Base-by-base conservation (phyloP, 2,797 vertebrate species). In the Parauchenoglanis ngamensis region DNA sequence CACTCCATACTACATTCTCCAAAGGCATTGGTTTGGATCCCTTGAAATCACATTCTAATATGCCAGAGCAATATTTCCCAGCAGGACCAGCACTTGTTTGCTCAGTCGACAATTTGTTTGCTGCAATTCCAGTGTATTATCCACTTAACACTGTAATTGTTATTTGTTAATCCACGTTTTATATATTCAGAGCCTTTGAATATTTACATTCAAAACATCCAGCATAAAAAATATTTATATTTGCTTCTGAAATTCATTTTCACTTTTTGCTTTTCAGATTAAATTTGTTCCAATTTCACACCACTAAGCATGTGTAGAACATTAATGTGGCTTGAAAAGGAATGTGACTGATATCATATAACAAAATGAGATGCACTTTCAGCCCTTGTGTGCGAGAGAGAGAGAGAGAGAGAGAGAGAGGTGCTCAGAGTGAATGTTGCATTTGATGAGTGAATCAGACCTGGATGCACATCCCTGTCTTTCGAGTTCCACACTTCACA, bases 371-470 rank as follows among this genome's bases (percentile, higher is more conserved):
- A 78, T 56, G n/a, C 17, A 54, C n/a, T 31, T 54, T 54, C 15
- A 56, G 6, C 25, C 12, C 25, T 65, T 8, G 7, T 3, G 4
- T 15, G 59, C 7, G 52, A 11, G 28, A 72, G 80, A 76, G 86
- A 61, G 35, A 63, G 3, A 25, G 28, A 80, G 82, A 52, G 3
- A 78, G 67, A 0, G 31, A 8, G 84, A 44, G 63, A 10, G 65
- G 17, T 19, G 72, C 44, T 72, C 46, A 10, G 10, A 73, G 44
- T 19, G 63, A 83, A 85, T 56, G 8, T 73, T 83, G 81, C 79
- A 87, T 80, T 87, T 86, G 76, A 49, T 57, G 56, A n/a, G 49
- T 73, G 56, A 65, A 82, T 87, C 86, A 76, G 31, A 72, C 79
- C 70, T 35, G 75, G 79, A 75, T 78, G 52, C 73, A 49, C 83